phyloP scores from a whole-genome alignment of 2,797 vertebrate genomes.

The Coilia nasus region DNA sequence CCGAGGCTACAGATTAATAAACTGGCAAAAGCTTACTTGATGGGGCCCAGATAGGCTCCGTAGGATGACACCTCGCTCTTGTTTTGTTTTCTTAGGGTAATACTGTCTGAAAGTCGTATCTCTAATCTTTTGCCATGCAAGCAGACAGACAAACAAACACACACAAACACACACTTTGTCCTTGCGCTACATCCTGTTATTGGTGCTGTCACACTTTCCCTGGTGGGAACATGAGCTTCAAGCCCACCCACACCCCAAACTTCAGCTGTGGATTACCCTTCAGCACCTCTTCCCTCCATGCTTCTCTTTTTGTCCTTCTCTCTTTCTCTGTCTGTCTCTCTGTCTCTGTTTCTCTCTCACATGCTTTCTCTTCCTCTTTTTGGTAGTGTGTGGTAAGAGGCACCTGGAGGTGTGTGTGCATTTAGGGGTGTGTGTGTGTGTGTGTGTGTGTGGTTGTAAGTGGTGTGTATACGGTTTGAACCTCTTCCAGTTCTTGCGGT shows the following conservation, averaged over 20 bases:
- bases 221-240: neutral
- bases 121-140: neutral
- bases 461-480: conserved; percentile 24
- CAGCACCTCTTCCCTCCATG: neutral
- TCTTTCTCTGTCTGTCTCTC: neutral
- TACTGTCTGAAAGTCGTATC: neutral
- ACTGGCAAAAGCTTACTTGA: too few relatives aligned
- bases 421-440: conserved; percentile 18
- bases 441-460: neutral
- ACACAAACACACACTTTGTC: too few relatives aligned
- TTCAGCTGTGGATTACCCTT: conserved; percentile 15
- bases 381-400: neutral
- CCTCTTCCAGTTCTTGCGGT: too few relatives aligned
- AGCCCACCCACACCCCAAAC: neutral
- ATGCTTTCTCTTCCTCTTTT: conserved; percentile 10
- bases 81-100: neutral
- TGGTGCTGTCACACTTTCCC: neutral
- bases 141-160: neutral
- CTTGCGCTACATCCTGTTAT: too few relatives aligned
- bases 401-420: neutral
- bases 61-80: neutral
- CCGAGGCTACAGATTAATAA: too few relatives aligned
- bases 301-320: neutral
- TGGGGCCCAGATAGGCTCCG: too few relatives aligned
- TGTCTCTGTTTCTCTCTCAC: neutral